Percentiles rank a stretch among this genome's conserved stretches.
Evolutionary conservation across 2,113 vertebrate species (phyloP).

Genomic region (Plotosus lineatus): DNA sequence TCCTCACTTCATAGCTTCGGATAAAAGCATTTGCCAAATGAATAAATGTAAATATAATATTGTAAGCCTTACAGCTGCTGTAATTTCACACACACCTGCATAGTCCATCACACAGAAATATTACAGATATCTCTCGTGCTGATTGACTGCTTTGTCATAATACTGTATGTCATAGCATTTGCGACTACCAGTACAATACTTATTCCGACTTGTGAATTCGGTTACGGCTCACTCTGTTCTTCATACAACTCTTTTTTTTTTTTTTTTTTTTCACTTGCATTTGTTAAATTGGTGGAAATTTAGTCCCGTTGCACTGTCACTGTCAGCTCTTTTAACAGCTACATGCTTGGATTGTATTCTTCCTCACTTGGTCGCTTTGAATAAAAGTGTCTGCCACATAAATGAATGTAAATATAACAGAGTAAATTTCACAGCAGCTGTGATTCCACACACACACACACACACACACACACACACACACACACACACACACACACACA

Average conservation of each 20-base stretch:
- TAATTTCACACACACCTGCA: background rate
- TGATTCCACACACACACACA: background rate
- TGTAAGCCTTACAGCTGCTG: background rate
- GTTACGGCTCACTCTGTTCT: background rate
- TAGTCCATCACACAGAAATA: background rate
- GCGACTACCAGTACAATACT: background rate
- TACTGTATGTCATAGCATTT: background rate
- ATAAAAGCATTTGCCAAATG: constrained; percentile 1
- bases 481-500: background rate
- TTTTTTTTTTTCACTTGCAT: background rate
- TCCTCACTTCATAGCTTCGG: background rate
- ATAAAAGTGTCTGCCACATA: constrained; percentile 6
- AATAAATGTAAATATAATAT: background rate
- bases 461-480: background rate
- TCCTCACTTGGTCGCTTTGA: background rate
- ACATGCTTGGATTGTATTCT: background rate
- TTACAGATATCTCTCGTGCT: background rate
- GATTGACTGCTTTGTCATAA: background rate
- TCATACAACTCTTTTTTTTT: background rate
- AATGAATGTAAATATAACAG: constrained; percentile 10
- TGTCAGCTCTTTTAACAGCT: constrained; percentile 8
- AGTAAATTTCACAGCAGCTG: background rate
- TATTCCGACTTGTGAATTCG: background rate
- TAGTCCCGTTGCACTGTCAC: background rate
- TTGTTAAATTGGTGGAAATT: background rate